Conservation (phyloP, 2,113 vertebrate species). For the Azemiops feae region DNA sequence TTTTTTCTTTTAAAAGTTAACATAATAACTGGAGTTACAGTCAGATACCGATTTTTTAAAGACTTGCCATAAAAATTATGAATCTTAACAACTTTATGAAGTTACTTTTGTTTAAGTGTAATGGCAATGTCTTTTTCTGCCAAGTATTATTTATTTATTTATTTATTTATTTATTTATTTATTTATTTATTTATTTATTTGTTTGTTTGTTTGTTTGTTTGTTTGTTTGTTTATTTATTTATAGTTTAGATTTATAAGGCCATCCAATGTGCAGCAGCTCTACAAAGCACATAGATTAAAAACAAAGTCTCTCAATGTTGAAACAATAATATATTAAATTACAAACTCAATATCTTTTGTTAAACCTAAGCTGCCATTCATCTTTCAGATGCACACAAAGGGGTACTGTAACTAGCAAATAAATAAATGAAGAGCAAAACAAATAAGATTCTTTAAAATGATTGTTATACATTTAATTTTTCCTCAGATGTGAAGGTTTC, state of each 20-base stretch:
- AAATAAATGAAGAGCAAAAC: neutral
- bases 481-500: neutral
- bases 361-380: neutral
- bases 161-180: too few relatives aligned
- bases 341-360: neutral
- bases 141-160: too few relatives aligned
- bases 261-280: neutral
- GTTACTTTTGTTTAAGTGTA: neutral
- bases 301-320: neutral
- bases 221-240: neutral
- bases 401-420: neutral
- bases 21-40: neutral
- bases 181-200: neutral
- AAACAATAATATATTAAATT: neutral
- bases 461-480: neutral
- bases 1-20: neutral
- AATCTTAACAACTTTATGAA: neutral
- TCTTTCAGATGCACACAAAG: neutral
- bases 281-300: neutral
- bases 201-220: neutral
- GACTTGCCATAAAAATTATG: neutral
- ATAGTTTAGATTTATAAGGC: neutral
- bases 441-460: neutral
- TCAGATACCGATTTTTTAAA: neutral
- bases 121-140: neutral